phyloP scores from a whole-genome alignment of 2,888 invertebrate species.

The Cordilura impudica region DNA sequence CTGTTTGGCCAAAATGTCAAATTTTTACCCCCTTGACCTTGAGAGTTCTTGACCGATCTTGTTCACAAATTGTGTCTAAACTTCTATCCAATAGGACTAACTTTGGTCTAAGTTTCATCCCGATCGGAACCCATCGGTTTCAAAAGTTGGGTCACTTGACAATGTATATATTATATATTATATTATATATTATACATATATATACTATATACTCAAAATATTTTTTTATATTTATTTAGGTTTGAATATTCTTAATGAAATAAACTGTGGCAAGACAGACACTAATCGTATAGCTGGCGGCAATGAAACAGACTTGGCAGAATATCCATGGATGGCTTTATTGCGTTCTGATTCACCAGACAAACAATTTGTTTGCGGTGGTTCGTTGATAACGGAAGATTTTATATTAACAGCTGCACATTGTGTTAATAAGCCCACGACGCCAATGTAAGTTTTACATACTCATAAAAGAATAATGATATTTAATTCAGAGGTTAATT shows the following conservation, averaged over 20 bases:
- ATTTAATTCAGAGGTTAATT: background rate
- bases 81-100: too few species aligned
- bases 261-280: constrained; percentile 80
- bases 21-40: too few species aligned
- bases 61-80: too few species aligned
- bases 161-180: too few species aligned
- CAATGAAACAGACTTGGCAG: constrained; percentile 80
- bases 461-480: background rate
- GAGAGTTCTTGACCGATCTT: too few species aligned
- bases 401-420: constrained; percentile 75
- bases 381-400: constrained; percentile 70
- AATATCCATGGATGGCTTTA: constrained; percentile 88
- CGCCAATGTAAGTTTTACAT: constrained; percentile 66
- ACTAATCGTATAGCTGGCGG: constrained; percentile 82
- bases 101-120: too few species aligned
- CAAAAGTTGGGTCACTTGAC: too few species aligned
- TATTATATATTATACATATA: too few species aligned
- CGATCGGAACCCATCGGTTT: too few species aligned
- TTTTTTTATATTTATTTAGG: constrained; percentile 62
- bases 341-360: constrained; percentile 80
- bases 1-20: too few species aligned
- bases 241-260: constrained; percentile 62
- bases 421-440: constrained; percentile 64
- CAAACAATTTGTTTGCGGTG: constrained; percentile 75
- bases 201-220: too few species aligned